A percentile compares a stretch with the other conserved stretches of the same genome.
These are phyloP conservation scores for Protaetia brevitarsis DNA, from an alignment of 1,140 invertebrate species.

Conservation along the genomic window DNA sequence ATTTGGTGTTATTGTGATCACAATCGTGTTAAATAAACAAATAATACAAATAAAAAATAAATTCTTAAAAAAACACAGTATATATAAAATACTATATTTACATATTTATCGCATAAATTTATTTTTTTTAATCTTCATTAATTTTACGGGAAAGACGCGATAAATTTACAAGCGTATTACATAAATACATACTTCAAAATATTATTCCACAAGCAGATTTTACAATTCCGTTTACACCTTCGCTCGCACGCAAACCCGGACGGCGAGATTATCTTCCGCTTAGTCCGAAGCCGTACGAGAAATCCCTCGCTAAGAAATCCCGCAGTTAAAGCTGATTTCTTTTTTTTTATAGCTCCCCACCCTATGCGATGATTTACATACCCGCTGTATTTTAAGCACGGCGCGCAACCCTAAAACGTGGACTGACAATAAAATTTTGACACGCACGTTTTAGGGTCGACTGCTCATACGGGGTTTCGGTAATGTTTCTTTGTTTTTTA, in stretches of 20 bases:
- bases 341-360: background rate
- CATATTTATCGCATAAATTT: too few relatives aligned
- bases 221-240: background rate
- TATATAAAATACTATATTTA: too few relatives aligned
- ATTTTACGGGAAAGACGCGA: background rate
- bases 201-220: background rate
- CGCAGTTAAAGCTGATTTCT: constrained; percentile 3
- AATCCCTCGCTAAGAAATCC: constrained; percentile 14
- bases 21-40: too few relatives aligned
- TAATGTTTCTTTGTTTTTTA: too few relatives aligned
- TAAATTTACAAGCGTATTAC: too few relatives aligned
- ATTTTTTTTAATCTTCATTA: too few relatives aligned
- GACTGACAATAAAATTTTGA: background rate
- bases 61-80: too few relatives aligned
- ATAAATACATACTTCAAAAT: background rate
- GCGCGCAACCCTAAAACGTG: background rate
- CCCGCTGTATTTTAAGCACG: background rate
- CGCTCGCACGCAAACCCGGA: background rate
- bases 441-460: constrained; percentile 3
- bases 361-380: background rate
- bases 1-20: too few relatives aligned
- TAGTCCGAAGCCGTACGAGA: background rate
- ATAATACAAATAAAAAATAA: too few relatives aligned
- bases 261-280: background rate
- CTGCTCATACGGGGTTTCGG: too few relatives aligned